A percentile compares a stretch with the other conserved stretches of the same genome.
phyloP scores from a whole-genome alignment of 2,797 vertebrate species.

The Catostomus latipinnis region DNA sequence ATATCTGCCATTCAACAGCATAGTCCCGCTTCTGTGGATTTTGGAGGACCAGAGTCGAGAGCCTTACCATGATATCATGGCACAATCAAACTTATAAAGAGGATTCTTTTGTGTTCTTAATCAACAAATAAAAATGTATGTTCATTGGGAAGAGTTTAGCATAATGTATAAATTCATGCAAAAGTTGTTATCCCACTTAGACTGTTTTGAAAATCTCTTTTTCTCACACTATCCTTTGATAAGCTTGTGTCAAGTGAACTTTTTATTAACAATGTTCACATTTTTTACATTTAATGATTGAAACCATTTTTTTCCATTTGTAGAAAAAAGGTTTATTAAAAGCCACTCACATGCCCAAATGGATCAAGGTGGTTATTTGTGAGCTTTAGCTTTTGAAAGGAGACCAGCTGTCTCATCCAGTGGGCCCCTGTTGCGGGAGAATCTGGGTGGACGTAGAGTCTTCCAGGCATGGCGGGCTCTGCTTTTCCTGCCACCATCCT shows the following conservation, averaged over 20 bases:
- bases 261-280: not conserved
- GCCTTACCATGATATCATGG: too few relatives aligned
- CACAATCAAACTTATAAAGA: not conserved
- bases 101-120: too few relatives aligned
- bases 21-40: too few relatives aligned
- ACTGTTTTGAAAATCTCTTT: not conserved
- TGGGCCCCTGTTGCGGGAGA: constrained; percentile 94
- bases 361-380: constrained; percentile 99
- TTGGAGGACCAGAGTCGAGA: too few relatives aligned
- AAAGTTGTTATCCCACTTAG: too few relatives aligned
- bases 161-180: too few relatives aligned
- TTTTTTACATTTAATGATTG: not conserved
- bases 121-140: too few relatives aligned
- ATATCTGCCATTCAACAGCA: too few relatives aligned
- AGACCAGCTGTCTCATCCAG: constrained; percentile 97
- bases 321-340: not conserved
- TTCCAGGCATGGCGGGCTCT: constrained; percentile 94
- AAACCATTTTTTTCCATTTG: not conserved
- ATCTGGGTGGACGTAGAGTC: constrained; percentile 95
- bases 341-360: constrained; percentile 93
- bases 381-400: constrained; percentile 97
- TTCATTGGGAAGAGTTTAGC: too few relatives aligned
- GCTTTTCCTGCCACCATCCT: constrained; percentile 99
- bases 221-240: not conserved
- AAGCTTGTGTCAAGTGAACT: not conserved